Base-by-base conservation (phyloP, 2,113 vertebrate genomes). In the Miniopterus natalensis region DNA sequence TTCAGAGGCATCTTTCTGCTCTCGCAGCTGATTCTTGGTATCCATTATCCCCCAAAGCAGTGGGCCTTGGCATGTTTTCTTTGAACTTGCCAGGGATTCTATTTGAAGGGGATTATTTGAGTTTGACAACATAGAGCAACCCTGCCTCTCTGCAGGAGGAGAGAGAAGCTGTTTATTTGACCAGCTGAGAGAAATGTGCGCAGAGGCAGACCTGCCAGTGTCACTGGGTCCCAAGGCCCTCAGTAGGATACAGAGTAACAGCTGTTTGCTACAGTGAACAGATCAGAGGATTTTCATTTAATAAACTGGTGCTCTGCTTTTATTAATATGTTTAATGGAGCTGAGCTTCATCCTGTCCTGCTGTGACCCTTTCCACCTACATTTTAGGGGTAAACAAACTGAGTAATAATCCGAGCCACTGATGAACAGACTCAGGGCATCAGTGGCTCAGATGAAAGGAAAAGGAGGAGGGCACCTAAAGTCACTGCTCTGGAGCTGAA, bases 51-150 rank as follows among this genome's bases (percentile, higher is more conserved):
- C 55, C 57, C 51, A 79, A 83, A 95, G 83, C 88, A 68, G 40
- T 86, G 36, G 59, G 23, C 36, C 92, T 92, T 84, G 71, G 45
- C 15, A 25, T 95, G 73, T 95, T 97, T 97, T 78, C 90, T 96
- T 97, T 94, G 77, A 97, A 95, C 92, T 96, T 97, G 92, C 96
- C 96, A 97, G 85, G 80, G 84, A 86, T 95, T 97, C 89, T 97
- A 90, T 97, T 98, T 97, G 97, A 96, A 95, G 53, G 90, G 86
- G 95, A 97, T 98, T 97, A 98, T 91, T 95, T 80, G 81, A 95
- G 85, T 90, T 75, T 95, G 92, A 96, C 96, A 91, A 89, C 81
- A 86, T 94, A 88, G 95, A 97, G 57, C 92, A 94, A 20, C 42
- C 47, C 70, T 94, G 94, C 65, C 53, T 91, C 74, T 95, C 85